These are phyloP conservation scores for Trilocha varians DNA, from an alignment of 2,888 invertebrate species.

Conservation along the genomic window DNA sequence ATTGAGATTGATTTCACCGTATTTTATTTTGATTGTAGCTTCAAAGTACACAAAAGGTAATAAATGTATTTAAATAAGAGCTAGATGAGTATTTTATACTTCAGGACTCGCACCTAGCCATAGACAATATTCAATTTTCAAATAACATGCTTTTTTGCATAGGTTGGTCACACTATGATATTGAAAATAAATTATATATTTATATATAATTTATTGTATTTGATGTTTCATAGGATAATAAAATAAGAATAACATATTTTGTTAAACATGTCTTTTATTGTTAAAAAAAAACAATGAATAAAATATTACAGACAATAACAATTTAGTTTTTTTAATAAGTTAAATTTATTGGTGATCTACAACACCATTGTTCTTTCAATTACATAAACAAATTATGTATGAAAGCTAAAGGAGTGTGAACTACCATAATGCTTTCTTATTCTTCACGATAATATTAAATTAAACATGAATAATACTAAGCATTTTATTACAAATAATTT, in stretches of 20 bases:
- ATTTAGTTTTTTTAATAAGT: conserved; percentile 36
- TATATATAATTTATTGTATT: not conserved
- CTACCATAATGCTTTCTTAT: conserved; percentile 38
- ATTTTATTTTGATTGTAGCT: too few species aligned
- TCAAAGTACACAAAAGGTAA: too few species aligned
- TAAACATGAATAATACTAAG: conserved; percentile 46
- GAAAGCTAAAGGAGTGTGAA: conserved; percentile 34
- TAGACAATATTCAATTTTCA: conserved; percentile 6
- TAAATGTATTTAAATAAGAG: too few species aligned
- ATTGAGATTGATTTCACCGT: too few species aligned
- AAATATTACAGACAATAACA: conserved; percentile 62
- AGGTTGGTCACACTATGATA: not conserved
- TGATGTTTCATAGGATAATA: not conserved
- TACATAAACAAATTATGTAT: conserved; percentile 54
- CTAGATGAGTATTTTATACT: too few species aligned
- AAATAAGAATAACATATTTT: conserved; percentile 6
- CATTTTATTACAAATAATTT: conserved; percentile 22
- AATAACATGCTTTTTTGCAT: conserved; percentile 4
- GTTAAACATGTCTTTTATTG: conserved; percentile 59
- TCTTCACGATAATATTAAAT: conserved; percentile 39
- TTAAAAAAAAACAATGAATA: conserved; percentile 53
- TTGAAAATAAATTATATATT: not conserved
- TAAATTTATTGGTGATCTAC: conserved; percentile 41
- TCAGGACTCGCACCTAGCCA: too few species aligned
- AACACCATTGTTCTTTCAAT: conserved; percentile 35